These are phyloP conservation scores for Microplitis demolitor DNA, from an alignment of 1,140 invertebrate species.

Conservation along the genomic window DNA sequence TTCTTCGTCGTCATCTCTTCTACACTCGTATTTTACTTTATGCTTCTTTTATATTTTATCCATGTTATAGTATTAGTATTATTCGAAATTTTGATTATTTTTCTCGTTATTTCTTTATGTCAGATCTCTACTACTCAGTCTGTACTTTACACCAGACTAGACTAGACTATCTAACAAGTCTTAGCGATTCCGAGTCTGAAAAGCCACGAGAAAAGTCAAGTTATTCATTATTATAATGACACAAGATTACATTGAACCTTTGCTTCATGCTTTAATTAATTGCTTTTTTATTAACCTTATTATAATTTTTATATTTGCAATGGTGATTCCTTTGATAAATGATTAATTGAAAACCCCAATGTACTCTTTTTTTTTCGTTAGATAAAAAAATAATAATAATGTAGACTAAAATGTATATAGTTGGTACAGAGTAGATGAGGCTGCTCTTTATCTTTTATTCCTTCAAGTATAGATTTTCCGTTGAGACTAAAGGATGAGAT, in stretches of 20 bases:
- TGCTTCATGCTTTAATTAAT: background rate
- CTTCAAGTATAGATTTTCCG: constrained; percentile 50
- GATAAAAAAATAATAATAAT: no score
- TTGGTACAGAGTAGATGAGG: no score
- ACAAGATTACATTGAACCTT: background rate
- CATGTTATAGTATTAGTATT: background rate
- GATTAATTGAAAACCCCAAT: no score
- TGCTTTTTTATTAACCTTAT: background rate
- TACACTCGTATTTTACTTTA: constrained; percentile 7
- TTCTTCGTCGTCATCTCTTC: background rate
- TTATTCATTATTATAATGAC: constrained; percentile 3
- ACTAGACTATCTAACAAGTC: constrained; percentile 10
- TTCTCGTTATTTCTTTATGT: background rate
- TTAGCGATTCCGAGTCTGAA: constrained; percentile 8
- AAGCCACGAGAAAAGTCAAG: constrained; percentile 4
- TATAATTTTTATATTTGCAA: background rate
- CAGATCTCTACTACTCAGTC: background rate
- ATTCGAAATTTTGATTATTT: no score
- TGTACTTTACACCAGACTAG: background rate
- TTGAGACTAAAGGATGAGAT: constrained; percentile 34
- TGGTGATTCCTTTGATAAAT: background rate
- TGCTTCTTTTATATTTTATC: constrained; percentile 2
- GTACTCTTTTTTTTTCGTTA: no score
- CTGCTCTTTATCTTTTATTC: background rate
- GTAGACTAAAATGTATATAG: no score